These are phyloP conservation scores for Galaxias olidus DNA, from an alignment of 2,797 vertebrate genomes.

Conservation along the genomic window DNA sequence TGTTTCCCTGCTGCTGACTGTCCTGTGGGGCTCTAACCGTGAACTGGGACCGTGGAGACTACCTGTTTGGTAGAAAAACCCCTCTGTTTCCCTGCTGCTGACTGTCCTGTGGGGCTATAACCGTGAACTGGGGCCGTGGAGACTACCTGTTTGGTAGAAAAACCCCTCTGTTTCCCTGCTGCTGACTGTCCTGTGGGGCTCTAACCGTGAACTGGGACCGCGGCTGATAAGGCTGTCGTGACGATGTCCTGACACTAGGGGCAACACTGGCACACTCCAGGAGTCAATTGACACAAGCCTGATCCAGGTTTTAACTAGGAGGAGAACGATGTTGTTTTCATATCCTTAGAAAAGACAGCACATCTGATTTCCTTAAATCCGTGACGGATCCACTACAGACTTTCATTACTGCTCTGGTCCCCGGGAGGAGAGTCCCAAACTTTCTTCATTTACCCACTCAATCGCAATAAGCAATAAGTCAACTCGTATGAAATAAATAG, in stretches of 20 bases:
- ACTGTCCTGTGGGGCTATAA: constrained; percentile 24
- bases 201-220: constrained; percentile 25
- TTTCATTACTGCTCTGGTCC: constrained; percentile 33
- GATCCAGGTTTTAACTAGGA: too few relatives aligned
- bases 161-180: constrained; percentile 15
- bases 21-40: constrained; percentile 25
- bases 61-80: constrained; percentile 23
- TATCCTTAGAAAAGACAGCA: constrained; percentile 59
- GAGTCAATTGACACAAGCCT: neutral
- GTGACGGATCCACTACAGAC: constrained; percentile 49
- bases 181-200: constrained; percentile 28
- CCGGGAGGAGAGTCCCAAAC: neutral
- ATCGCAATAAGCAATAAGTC: too few relatives aligned
- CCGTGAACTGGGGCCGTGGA: constrained; percentile 19
- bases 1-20: constrained; percentile 20
- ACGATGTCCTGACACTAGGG: constrained; percentile 12
- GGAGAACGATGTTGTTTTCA: constrained; percentile 30
- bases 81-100: constrained; percentile 18
- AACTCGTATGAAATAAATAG: too few relatives aligned
- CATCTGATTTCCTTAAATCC: constrained; percentile 61
- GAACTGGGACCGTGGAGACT: constrained; percentile 17
- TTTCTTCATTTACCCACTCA: neutral
- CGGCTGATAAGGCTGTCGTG: constrained; percentile 26
- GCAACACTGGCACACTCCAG: constrained; percentile 14
- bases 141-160: constrained; percentile 21